A percentile compares a stretch with the other conserved stretches of the same genome.
These are phyloP conservation scores for Mustela lutreola DNA, from an alignment of 2,113 vertebrate species.

Conservation along the genomic window DNA sequence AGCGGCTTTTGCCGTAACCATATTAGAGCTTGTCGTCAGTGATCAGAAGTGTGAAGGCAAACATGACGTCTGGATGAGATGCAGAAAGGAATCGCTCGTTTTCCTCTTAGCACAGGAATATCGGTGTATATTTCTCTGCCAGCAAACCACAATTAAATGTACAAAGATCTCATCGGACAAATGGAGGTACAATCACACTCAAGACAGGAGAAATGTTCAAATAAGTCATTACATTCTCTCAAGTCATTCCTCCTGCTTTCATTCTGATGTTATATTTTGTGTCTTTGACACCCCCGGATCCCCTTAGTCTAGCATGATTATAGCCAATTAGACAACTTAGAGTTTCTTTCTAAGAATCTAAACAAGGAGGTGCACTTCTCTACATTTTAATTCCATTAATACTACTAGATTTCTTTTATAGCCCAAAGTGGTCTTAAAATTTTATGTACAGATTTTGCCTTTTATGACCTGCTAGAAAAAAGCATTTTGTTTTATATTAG, in stretches of 20 bases:
- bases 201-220: neutral
- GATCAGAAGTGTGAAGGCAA: neutral
- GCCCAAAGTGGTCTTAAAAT: neutral
- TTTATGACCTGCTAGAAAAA: slow-evolving; percentile 24
- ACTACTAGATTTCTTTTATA: neutral
- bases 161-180: neutral
- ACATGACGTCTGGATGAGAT: neutral
- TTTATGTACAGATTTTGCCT: slow-evolving; percentile 1
- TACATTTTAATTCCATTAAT: neutral
- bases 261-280: neutral
- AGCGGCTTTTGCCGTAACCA: neutral
- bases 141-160: neutral
- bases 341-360: slow-evolving; percentile 8
- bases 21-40: neutral
- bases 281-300: neutral
- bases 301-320: neutral
- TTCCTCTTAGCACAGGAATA: neutral
- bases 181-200: neutral
- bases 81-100: neutral
- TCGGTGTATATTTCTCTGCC: slow-evolving; percentile 1
- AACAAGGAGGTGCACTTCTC: neutral
- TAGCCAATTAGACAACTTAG: neutral
- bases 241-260: neutral
- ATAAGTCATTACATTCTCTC: neutral
- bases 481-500: neutral